These are phyloP conservation scores for Microcebus jonahi DNA, from an alignment of 2,113 vertebrate species.

Conservation along the genomic window DNA sequence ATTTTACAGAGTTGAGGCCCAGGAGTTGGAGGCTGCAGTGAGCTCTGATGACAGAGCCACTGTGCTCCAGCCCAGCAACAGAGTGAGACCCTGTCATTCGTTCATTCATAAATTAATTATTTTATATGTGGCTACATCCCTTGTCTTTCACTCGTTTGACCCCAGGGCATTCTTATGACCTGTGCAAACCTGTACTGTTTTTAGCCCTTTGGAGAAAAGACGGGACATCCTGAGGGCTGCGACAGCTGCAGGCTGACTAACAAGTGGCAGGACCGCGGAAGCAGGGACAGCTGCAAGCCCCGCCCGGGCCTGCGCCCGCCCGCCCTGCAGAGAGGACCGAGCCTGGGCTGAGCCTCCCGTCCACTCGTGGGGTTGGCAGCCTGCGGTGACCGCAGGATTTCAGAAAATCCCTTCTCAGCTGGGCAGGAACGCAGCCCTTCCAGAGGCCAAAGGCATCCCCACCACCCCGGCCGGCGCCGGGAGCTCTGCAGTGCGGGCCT, in stretches of 20 bases:
- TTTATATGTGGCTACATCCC: neutral
- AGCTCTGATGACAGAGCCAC: too few relatives aligned
- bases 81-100: too few relatives aligned
- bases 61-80: too few relatives aligned
- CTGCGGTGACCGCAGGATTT: neutral
- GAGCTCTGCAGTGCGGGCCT: neutral
- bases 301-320: neutral
- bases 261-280: neutral
- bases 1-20: too few relatives aligned
- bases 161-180: neutral
- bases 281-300: neutral
- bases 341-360: neutral
- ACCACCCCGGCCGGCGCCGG: neutral
- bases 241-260: neutral
- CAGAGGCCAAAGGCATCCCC: neutral
- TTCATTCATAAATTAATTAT: too few relatives aligned
- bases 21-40: too few relatives aligned
- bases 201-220: neutral
- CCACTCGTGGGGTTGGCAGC: neutral
- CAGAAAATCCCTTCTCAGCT: neutral
- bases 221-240: neutral
- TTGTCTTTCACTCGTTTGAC: neutral
- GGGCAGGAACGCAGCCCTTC: neutral
- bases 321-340: neutral
- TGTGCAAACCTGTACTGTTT: neutral